Base-by-base conservation (phyloP, 2,888 invertebrate species). In the Tillus elongatus region DNA sequence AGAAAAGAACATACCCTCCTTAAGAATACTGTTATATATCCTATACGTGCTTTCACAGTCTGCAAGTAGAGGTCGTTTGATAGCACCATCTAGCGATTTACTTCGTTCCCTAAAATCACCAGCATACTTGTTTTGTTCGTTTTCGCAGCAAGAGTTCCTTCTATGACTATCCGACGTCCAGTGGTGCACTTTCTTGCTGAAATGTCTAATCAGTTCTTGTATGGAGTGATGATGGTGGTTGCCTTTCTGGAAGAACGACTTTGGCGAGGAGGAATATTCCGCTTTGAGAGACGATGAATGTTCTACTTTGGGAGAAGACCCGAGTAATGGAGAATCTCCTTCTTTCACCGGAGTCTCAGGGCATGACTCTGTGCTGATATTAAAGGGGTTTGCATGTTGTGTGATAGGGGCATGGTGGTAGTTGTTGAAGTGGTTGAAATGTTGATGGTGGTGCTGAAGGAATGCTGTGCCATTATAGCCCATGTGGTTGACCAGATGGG, bases 1-100 rank as follows among this genome's bases (percentile, higher is more conserved):
- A n/a, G n/a, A n/a, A n/a, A n/a, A n/a, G n/a, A n/a, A 33, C 50
- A 37, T 61, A 82, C 82, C 82, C 78, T 82, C 79, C 64, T 70
- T 71, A 12, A 88, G 69, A 54, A 88, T 88, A 47, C 75, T 72
- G 47, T 88, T 85, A 61, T 77, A 88, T 53, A 88, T 86, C 58
- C 77, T 74, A 58, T 88, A 88, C 3, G 86, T 87, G 4, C 84
- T 75, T 35, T 81, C 86, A 57, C 86, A 85, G 57, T 88, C 87
- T 42, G 75, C 73, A n/a, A 79, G 66, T 40, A 70, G 71, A 46
- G 69, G 65, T 29, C 71, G 63, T 34, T 73, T 64, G 36, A 71
- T 72, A 3, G 67, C 64, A 26, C 73, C 72, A 59, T 87, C 88
- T 49, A 87, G 68, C 33, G 86, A 86, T 57, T 85, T 85, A 28